Percentiles rank a stretch among this genome's conserved stretches.
phyloP scores from a whole-genome alignment of 2,113 vertebrate species.

The Penelope pileata region DNA sequence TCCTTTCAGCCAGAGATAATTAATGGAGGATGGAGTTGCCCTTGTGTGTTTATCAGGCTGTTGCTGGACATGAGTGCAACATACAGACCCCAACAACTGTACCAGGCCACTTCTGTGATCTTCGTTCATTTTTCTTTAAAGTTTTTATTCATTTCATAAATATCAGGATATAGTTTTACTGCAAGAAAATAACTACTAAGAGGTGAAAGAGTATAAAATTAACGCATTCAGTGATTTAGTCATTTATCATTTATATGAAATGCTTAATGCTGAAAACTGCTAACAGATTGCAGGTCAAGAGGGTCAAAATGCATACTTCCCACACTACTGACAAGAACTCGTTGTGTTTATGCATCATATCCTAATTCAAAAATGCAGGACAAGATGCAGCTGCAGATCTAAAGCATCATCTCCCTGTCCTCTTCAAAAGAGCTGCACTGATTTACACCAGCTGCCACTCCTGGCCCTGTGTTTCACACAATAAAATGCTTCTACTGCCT shows the following conservation, averaged over 20 bases:
- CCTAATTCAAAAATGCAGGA: background rate
- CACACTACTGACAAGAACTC: background rate
- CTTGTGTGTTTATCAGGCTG: background rate
- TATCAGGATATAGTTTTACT: background rate
- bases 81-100: background rate
- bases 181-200: background rate
- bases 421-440: background rate
- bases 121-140: background rate
- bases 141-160: background rate
- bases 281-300: constrained; percentile 52
- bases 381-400: background rate
- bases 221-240: constrained; percentile 1
- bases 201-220: background rate
- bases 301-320: constrained; percentile 31
- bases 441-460: constrained; percentile 2
- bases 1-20: background rate
- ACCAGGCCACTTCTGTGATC: background rate
- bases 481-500: background rate
- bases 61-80: background rate
- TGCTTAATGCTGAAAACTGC: constrained; percentile 29
- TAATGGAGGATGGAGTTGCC: background rate
- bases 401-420: background rate
- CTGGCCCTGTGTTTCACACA: background rate
- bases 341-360: background rate
- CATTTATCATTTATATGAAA: constrained; percentile 52